Percentiles rank a stretch among this genome's conserved stretches.
Evolutionary conservation across 2,888 invertebrate genomes (phyloP).

Genomic region (Drosophila rellima): DNA sequence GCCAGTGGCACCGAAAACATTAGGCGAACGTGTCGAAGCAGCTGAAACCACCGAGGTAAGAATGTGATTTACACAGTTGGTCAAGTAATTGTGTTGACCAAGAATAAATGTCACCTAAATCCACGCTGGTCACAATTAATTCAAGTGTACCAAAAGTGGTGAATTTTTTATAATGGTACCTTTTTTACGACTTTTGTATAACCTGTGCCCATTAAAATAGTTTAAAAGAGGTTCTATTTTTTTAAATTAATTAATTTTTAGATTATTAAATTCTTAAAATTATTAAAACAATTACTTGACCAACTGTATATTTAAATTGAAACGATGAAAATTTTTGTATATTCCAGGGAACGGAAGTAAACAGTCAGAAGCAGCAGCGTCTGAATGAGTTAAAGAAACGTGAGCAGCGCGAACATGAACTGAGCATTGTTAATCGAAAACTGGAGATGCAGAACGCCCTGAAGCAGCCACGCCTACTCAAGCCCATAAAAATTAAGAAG

Average conservation of each 20-base stretch:
- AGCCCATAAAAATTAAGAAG: conserved; percentile 88
- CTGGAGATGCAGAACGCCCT: conserved; percentile 90
- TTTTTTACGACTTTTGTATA: no score
- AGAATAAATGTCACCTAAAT: no score
- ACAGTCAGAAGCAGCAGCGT: conserved; percentile 86
- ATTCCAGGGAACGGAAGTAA: background rate
- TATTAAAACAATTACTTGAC: background rate
- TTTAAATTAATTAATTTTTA: no score
- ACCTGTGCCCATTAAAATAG: no score
- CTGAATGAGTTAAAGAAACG: conserved; percentile 92
- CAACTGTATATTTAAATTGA: background rate
- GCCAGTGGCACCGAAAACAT: conserved; percentile 19
- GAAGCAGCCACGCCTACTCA: conserved; percentile 88
- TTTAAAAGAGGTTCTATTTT: no score
- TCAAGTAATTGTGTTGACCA: background rate
- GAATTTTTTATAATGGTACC: no score
- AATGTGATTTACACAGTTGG: background rate
- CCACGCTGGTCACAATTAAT: background rate
- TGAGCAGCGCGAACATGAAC: conserved; percentile 91
- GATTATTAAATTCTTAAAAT: no score
- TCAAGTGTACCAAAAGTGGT: no score
- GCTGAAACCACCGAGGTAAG: conserved; percentile 73
- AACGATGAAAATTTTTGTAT: background rate
- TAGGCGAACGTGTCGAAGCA: conserved; percentile 90
- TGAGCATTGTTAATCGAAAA: conserved; percentile 92